Percentiles rank a stretch among this genome's conserved stretches.
Conservation (phyloP, 2,888 invertebrate genomes). For the Rotaria macrura region DNA sequence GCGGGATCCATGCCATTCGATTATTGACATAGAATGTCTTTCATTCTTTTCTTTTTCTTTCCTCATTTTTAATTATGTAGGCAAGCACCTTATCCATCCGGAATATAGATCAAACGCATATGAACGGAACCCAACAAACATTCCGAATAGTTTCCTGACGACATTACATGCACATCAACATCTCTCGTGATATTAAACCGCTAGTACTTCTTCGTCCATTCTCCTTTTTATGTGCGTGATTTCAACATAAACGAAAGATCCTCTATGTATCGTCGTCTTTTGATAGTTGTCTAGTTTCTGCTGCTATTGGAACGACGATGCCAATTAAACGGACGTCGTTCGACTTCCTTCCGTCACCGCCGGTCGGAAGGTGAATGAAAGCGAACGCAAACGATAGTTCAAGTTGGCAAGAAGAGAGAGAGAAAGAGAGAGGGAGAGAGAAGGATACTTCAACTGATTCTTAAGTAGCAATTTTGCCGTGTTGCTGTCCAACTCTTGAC, state of each 20-base stretch:
- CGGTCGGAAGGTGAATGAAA: slow-evolving; percentile 12
- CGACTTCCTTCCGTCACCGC: slow-evolving; percentile 5
- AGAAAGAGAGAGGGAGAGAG: not conserved
- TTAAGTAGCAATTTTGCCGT: not conserved
- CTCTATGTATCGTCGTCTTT: not conserved
- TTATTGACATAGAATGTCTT: not conserved
- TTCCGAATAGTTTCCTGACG: not conserved
- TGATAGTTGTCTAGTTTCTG: not conserved
- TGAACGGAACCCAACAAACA: not conserved
- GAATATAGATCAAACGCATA: not conserved
- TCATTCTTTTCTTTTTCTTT: not conserved
- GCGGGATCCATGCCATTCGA: not conserved
- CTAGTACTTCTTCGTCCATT: not conserved
- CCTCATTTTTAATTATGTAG: not conserved
- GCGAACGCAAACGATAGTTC: not conserved
- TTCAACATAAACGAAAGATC: not conserved
- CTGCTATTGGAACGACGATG: not conserved
- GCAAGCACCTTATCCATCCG: slow-evolving; percentile 12
- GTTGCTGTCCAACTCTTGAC: slow-evolving; percentile 6
- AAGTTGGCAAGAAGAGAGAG: not conserved
- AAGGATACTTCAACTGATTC: slow-evolving; percentile 12
- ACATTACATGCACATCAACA: not conserved
- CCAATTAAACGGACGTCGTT: slow-evolving; percentile 12
- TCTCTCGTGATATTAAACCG: not conserved
- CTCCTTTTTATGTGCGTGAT: not conserved